Evolutionary conservation across 2,797 vertebrate genomes (phyloP), one percentile per base, ranked within the genome.

Genomic region (Paedocypris micromegethes): DNA sequence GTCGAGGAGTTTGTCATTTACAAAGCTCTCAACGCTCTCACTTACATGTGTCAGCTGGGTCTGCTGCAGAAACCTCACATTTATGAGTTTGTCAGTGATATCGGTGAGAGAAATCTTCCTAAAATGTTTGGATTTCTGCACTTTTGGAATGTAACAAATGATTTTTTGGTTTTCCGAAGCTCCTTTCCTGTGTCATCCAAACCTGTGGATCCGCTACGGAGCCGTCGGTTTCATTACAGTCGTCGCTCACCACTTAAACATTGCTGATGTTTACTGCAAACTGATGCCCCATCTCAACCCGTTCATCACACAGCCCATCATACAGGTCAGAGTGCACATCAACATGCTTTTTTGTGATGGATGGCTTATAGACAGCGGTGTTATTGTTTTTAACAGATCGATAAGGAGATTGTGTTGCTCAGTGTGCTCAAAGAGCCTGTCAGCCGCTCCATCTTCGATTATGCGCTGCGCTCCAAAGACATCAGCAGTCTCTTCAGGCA

Each of bases 1-100:
- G 94, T 92, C 0, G 96, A 99, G 86, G 96, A 99, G 86, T 99
- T 98, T 59, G 96, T 99, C 72, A 97, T 99, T 82, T 96, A 93
- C 78, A 99, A 98, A 84, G 92, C 96, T 38, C 94, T 98, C 44
- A 93, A 94, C 58, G 91, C 95, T 38, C 93, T 99, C 57, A 97
- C 94, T 59, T 96, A 93, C 79, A 99, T 98, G 96, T 97, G 96
- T 64, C 95, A 98, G 79, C 79, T 98, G 82, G 96, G 95, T 0
- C 92, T 99, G 49, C 86, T 98, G 66, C 96, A 98, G 83, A 99
- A 98, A 72, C 93, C 94, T 0, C 96, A 99, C 61, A 92, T 98
- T 84, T 98, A 99, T 46, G 95, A 98, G 83, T 99, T 99, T 66
- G 93, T 96, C 75, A 88, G 90, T 63, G 96, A 99, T 80, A 96